These are phyloP conservation scores for Dolichoris vasculosae DNA, from an alignment of 1,140 invertebrate genomes.

Conservation along the genomic window DNA sequence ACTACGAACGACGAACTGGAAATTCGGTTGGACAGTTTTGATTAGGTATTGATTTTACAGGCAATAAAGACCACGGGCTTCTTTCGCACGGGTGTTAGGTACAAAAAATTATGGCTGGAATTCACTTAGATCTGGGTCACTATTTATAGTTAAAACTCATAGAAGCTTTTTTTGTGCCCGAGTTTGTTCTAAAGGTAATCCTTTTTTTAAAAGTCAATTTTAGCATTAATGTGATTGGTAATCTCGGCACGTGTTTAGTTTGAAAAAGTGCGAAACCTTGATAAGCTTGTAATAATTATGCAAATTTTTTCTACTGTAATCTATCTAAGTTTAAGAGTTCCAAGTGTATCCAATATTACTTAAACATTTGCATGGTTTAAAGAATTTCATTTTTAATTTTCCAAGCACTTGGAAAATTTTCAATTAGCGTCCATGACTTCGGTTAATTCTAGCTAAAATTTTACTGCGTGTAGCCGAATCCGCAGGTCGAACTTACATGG, in stretches of 20 bases:
- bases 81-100: background rate
- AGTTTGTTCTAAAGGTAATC: background rate
- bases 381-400: constrained; percentile 11
- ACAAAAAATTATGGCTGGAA: background rate
- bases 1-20: background rate
- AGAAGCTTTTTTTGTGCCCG: background rate
- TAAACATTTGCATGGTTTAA: background rate
- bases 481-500: constrained; percentile 4
- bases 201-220: background rate
- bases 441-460: background rate
- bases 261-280: background rate
- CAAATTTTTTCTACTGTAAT: background rate
- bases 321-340: background rate
- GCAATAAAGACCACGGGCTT: background rate
- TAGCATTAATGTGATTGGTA: background rate
- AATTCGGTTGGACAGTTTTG: background rate
- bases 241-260: background rate
- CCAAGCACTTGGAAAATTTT: background rate
- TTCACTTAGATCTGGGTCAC: background rate
- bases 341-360: background rate
- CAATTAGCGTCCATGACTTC: background rate
- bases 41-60: background rate
- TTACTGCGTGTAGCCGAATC: background rate
- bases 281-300: background rate
- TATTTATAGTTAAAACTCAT: background rate